Conservation (phyloP, 2,888 invertebrate genomes). For the Frankliniella fusca region DNA sequence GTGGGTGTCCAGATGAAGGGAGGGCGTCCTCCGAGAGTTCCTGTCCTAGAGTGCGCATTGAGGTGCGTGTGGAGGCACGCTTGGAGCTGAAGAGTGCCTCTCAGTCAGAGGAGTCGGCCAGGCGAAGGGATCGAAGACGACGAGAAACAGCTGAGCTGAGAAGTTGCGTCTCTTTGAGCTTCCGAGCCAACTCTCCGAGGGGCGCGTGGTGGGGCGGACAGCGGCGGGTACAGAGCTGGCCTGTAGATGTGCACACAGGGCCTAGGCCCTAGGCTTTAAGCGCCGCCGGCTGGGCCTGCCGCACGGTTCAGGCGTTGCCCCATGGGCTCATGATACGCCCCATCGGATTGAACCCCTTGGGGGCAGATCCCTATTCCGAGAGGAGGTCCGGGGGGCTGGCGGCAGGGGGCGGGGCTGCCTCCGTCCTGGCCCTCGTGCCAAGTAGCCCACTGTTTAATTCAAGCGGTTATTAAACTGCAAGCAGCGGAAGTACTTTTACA, state of each 20-base stretch:
- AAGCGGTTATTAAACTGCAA: no score
- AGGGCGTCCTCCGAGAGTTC: no score
- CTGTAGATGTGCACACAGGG: background rate
- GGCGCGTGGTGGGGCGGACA: background rate
- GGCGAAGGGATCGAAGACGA: background rate
- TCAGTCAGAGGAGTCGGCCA: background rate
- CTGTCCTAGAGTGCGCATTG: no score
- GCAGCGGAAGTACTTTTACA: no score
- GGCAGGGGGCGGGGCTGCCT: background rate
- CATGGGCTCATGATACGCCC: conserved; percentile 1
- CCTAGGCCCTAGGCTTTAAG: background rate
- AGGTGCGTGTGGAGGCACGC: no score
- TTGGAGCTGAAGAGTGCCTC: background rate
- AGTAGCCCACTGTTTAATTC: no score
- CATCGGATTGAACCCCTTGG: conserved; percentile 9
- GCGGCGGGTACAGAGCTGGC: background rate
- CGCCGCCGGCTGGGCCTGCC: background rate
- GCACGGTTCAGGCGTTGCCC: no score
- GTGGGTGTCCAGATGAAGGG: no score
- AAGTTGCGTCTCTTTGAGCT: conserved; percentile 26
- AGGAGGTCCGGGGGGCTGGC: background rate
- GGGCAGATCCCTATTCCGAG: background rate
- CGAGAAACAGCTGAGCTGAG: conserved; percentile 18
- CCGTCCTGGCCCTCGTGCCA: background rate
- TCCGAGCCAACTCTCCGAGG: conserved; percentile 5